phyloP scores from a whole-genome alignment of 2,797 vertebrate species.

The Hoplostethus atlanticus region DNA sequence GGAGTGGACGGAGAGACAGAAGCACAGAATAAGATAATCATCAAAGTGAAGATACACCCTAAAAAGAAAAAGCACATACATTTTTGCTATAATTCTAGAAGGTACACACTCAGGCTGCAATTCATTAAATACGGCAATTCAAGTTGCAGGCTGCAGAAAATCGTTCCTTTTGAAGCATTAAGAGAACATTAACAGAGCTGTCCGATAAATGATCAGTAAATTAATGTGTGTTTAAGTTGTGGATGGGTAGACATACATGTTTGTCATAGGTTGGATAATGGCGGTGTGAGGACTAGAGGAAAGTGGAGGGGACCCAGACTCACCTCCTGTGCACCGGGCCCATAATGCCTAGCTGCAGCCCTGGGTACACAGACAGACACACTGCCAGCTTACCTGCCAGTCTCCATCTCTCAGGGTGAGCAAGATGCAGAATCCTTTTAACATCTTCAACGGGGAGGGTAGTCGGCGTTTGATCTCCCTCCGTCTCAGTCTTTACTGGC shows the following conservation, averaged over 20 bases:
- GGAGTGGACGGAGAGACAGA: constrained; percentile 35
- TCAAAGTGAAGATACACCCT: not conserved
- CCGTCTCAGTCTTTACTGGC: constrained; percentile 40
- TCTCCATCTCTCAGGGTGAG: constrained; percentile 88
- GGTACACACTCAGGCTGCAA: no score
- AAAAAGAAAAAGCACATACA: not conserved
- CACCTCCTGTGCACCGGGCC: no score
- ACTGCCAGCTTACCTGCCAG: constrained; percentile 85
- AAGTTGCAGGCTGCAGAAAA: no score
- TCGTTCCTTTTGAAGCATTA: no score
- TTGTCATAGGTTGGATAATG: no score
- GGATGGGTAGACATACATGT: no score
- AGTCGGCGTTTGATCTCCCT: constrained; percentile 21
- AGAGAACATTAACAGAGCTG: not conserved
- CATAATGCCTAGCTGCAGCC: not conserved
- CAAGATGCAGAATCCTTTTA: constrained; percentile 85
- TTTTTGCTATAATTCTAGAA: no score
- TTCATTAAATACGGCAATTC: no score
- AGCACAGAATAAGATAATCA: not conserved
- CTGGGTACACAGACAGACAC: not conserved
- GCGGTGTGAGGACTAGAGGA: no score
- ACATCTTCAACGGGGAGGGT: constrained; percentile 80
- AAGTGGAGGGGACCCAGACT: no score
- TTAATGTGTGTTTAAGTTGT: no score
- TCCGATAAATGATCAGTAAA: no score